Conservation (phyloP, 2,888 invertebrate species). For the Crematogaster levior region DNA sequence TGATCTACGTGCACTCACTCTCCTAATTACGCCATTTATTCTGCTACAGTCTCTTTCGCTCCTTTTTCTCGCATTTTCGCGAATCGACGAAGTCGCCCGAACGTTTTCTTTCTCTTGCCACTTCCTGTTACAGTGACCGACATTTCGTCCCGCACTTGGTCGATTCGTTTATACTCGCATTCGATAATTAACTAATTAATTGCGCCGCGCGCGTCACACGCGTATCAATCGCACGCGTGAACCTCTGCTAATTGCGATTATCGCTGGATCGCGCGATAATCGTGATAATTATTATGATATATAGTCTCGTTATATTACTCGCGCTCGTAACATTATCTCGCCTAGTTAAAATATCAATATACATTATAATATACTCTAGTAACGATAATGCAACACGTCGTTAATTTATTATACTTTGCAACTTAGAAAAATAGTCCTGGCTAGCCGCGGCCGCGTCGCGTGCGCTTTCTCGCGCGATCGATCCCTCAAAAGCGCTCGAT, state of each 20-base stretch:
- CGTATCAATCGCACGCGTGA: conserved; percentile 66
- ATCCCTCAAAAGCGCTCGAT: conserved; percentile 44
- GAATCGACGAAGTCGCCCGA: conserved; percentile 53
- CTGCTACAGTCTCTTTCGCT: conserved; percentile 9
- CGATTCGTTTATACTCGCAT: conserved; percentile 48
- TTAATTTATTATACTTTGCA: conserved; percentile 85
- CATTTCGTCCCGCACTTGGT: conserved; percentile 13
- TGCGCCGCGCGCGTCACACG: conserved; percentile 58
- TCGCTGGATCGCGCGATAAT: conserved; percentile 49
- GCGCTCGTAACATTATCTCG: conserved; percentile 79
- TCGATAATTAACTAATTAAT: conserved; percentile 54
- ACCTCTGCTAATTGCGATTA: conserved; percentile 55
- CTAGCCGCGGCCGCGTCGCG: conserved; percentile 80
- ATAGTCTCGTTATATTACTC: conserved; percentile 47
- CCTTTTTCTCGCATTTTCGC: conserved; percentile 34
- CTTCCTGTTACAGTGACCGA: background rate
- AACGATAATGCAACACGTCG: conserved; percentile 85
- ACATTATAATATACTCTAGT: conserved; percentile 84
- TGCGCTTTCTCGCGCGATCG: conserved; percentile 68
- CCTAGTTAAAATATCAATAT: conserved; percentile 84
- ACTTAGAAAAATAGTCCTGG: conserved; percentile 85
- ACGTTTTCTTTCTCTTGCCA: background rate
- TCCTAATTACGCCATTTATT: conserved; percentile 12
- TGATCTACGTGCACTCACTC: conserved; percentile 4
- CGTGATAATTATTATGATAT: conserved; percentile 58